phyloP scores from a whole-genome alignment of 92 coral and sea anemone species.

The Meandrina meandrites region DNA sequence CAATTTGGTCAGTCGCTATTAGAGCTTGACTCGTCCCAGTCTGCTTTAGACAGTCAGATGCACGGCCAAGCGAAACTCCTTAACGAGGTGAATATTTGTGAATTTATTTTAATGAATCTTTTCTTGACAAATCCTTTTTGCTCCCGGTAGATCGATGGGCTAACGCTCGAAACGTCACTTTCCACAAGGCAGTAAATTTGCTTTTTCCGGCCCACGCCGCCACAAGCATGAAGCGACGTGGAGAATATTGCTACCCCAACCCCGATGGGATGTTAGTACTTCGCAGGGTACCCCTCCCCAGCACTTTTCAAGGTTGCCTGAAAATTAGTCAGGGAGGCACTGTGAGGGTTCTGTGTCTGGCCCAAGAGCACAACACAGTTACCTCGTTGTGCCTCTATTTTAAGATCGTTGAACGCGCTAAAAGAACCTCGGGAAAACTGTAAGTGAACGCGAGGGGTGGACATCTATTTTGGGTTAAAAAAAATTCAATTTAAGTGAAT shows the following conservation, averaged over 20 bases:
- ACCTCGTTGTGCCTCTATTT: not conserved
- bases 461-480: not conserved
- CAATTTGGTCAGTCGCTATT: slow-evolving; percentile 93
- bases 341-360: not conserved
- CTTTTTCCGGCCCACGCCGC: too few species aligned
- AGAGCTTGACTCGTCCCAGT: slow-evolving; percentile 88
- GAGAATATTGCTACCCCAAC: too few species aligned
- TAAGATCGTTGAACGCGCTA: not conserved
- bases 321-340: not conserved
- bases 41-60: slow-evolving; percentile 74
- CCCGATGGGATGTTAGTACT: not conserved
- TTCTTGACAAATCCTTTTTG: not conserved
- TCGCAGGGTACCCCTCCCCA: not conserved
- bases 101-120: not conserved
- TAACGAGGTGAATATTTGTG: slow-evolving; percentile 59
- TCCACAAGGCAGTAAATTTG: not conserved
- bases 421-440: not conserved
- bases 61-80: slow-evolving; percentile 82
- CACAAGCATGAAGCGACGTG: not conserved
- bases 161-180: not conserved
- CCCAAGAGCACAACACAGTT: not conserved
- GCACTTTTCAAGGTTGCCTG: not conserved
- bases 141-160: not conserved
- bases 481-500: not conserved
- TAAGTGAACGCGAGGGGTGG: not conserved